These are phyloP conservation scores for Styela plicata DNA, from an alignment of 23 tunicate genomes.

Conservation along the genomic window DNA sequence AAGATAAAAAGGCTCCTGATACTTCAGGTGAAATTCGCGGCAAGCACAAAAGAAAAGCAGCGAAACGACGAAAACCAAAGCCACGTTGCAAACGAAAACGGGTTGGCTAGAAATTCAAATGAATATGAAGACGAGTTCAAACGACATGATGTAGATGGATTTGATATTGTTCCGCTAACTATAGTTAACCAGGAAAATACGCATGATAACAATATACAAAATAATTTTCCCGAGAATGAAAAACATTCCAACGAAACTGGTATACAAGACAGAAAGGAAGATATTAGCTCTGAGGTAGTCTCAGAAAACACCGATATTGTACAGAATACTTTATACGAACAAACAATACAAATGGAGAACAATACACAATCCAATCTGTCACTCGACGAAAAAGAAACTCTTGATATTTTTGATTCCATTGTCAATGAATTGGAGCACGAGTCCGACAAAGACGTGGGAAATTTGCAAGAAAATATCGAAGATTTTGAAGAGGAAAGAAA, in stretches of 20 bases:
- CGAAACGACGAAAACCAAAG: neutral
- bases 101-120: neutral
- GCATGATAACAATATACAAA: neutral
- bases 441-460: neutral
- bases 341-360: neutral
- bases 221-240: neutral
- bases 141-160: neutral
- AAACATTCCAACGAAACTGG: too few relatives aligned
- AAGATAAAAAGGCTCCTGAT: neutral
- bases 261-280: neutral
- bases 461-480: neutral
- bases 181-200: neutral
- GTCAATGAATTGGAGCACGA: constrained; percentile 18
- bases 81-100: too few relatives aligned
- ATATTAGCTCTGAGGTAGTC: neutral
- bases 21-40: neutral
- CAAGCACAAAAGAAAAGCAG: neutral
- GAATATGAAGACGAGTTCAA: neutral
- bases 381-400: constrained; percentile 13
- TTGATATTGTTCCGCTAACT: constrained; percentile 15
- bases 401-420: constrained; percentile 22
- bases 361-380: neutral
- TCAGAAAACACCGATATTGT: neutral
- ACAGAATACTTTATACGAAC: neutral
- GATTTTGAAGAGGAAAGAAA: neutral